Base-by-base conservation (phyloP, 1,140 invertebrate genomes). In the Zaprionus kolodkinae region DNA sequence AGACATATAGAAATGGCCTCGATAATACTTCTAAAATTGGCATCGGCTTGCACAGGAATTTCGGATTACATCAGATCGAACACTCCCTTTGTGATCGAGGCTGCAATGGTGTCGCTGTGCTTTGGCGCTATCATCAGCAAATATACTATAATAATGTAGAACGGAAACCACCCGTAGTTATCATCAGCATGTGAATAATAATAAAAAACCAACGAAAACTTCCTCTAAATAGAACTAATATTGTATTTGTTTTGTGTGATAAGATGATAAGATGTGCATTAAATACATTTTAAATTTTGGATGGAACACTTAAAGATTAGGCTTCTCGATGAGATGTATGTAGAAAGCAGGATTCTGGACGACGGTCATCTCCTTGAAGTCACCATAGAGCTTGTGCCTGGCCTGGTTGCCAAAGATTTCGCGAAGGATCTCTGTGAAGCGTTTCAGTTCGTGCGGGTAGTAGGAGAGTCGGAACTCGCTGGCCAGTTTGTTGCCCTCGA, bases 381-480 rank as follows among this genome's bases (percentile, higher is more conserved):
- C 97, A 0, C 95, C 97, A 78, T 94, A 98, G 25, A 97, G 95
- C 50, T 94, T 93, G 88, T 97, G 96, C 59, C 94, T 94, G 0
- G 94, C 94, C 25, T 94, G 92, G 11, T 93, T 79, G n/a, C 94
- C 94, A 91, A 98, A 98, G 6, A 95, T 94, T 64, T 96, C 95
- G 45, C 93, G 92, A 13, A 98, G 91, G 93, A 97, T 95, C 3
- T 94, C 81, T 1, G 94, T 95, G 92, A 98, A 98, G 2, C 93
- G 93, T 10, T 95, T 93, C 59, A 97, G 91, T 52, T 94, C 94
- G 82, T 98, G 97, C 6, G 97, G 97, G 93, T 97, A 97, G 89
- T 97, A 98, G 6, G 96, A 97, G 13, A 98, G 93, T 12, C 97
- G 94, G 93, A 98, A 98, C 84, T 97, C 95, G 84, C 95, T 97